phyloP scores from a whole-genome alignment of 23 tunicate species.

The Botrylloides violaceus region DNA sequence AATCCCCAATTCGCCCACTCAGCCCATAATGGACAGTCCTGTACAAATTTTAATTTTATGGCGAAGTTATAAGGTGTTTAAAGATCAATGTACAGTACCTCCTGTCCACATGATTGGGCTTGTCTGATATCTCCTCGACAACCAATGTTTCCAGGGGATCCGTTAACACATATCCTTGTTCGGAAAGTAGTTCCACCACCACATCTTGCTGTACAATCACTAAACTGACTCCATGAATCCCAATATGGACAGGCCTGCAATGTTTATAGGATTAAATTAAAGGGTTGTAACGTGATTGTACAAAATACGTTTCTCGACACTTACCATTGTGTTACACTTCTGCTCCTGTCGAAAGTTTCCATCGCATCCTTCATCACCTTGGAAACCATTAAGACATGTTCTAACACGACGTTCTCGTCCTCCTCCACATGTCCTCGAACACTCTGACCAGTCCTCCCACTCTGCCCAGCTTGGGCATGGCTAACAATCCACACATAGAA shows the following conservation, averaged over 20 bases:
- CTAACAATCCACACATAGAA: neutral
- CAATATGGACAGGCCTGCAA: conserved; percentile 32
- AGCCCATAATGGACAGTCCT: conserved; percentile 54
- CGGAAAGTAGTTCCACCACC: conserved; percentile 37
- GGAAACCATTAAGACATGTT: conserved; percentile 32
- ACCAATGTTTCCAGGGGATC: conserved; percentile 67
- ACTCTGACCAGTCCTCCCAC: conserved; percentile 56
- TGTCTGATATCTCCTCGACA: conserved; percentile 20
- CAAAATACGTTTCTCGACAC: neutral
- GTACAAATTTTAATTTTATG: neutral
- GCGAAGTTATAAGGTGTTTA: neutral
- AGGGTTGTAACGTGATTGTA: neutral
- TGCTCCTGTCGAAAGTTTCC: conserved; percentile 30
- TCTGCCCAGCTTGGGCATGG: conserved; percentile 31
- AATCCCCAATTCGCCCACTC: conserved; percentile 56
- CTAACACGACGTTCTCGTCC: conserved; percentile 40
- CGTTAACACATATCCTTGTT: conserved; percentile 41
- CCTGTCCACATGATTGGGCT: neutral
- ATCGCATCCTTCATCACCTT: conserved; percentile 34
- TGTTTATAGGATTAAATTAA: neutral
- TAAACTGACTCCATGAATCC: conserved; percentile 43
- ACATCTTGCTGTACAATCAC: conserved; percentile 53
- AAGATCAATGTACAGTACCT: neutral
- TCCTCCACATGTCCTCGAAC: conserved; percentile 53
- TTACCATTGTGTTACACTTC: conserved; percentile 18